These are phyloP conservation scores for Sitobion miscanthi DNA, from an alignment of 1,140 invertebrate species.

Conservation along the genomic window DNA sequence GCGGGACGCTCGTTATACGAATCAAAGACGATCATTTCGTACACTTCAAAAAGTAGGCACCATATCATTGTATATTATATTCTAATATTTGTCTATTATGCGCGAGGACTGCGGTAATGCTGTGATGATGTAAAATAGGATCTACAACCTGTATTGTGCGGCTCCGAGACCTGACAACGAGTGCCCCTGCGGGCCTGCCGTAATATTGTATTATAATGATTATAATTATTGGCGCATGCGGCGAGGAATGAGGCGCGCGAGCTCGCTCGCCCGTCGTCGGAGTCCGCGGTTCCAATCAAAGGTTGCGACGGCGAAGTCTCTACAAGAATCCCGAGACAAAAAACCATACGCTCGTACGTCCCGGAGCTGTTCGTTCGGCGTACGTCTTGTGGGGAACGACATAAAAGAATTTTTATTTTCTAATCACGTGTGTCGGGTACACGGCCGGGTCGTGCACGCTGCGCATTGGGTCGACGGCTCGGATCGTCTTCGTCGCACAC, in stretches of 20 bases:
- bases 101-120: neutral
- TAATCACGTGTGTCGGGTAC: neutral
- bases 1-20: neutral
- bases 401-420: constrained; percentile 13
- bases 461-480: neutral
- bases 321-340: neutral
- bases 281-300: neutral
- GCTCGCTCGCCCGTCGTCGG: too few relatives aligned
- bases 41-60: neutral
- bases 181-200: neutral
- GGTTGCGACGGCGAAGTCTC: neutral
- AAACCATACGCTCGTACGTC: neutral
- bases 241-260: neutral
- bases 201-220: neutral
- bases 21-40: neutral
- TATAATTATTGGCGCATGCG: neutral
- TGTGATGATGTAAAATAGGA: neutral
- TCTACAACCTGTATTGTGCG: neutral
- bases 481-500: neutral
- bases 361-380: neutral
- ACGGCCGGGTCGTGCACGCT: neutral
- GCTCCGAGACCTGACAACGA: neutral
- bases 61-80: neutral
- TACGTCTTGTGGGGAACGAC: neutral
- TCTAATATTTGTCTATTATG: neutral